Base-by-base conservation (phyloP, 1,140 invertebrate genomes). In the Drosophila quadrilineata region DNA sequence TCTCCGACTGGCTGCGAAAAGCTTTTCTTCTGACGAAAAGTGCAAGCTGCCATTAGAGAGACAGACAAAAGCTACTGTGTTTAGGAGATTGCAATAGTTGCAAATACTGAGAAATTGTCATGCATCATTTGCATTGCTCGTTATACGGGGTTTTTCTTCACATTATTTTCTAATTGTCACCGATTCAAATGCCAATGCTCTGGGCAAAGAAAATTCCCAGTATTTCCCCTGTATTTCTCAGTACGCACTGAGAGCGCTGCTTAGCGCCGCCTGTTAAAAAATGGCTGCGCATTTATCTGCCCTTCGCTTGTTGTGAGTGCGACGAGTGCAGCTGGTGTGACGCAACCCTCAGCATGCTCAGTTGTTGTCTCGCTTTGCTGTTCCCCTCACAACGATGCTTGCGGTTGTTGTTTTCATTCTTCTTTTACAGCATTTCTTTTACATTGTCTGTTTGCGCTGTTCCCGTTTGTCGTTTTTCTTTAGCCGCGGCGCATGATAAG, bases 271-370 rank as follows among this genome's bases (percentile, higher is more conserved):
- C 80, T 52, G 70, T 49, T 64, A 71, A 85, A 84, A 84, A 84
- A 84, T 84, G 79, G 79, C 79, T 86, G 79, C 79, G 50, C 35
- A 74, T 75, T 85, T 84, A 84, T 86, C 79, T 84, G 33, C 22
- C 17, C 66, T 45, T 26, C 40, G 26, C 26, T 1, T 2, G 2
- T 4, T 14, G 6, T 17, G 12, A n/a, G 79, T 43, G 62, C n/a
- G 28, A 84, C 41, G 35, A 63, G 45, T 16, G 38, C 14, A 38
- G 48, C 70, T 54, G 68, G 17, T 21, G n/a, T 4, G 4, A 9
- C 0, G 8, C 6, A 2, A 3, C 8, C n/a, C n/a, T n/a, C n/a
- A n/a, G 36, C 28, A 31, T 16, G 45, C 43, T 16, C n/a, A 53
- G 36, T 8, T 33, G 49, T 49, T 60, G 16, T 57, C 69, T 43